Conservation (phyloP, 2,888 invertebrate genomes). For the Phaedon cochleariae region DNA sequence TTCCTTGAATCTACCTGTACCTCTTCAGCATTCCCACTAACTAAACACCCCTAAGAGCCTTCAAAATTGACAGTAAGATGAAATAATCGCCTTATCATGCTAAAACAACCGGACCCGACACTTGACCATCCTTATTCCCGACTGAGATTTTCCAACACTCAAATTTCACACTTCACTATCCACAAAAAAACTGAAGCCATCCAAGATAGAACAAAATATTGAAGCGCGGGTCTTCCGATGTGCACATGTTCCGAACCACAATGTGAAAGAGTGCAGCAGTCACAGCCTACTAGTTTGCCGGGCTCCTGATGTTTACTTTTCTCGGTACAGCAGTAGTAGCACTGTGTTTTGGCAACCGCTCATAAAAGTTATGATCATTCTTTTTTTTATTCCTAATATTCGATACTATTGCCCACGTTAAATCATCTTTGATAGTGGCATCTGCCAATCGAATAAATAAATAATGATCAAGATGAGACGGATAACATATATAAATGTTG, state of each 20-base stretch:
- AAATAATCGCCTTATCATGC: background rate
- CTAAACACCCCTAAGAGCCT: background rate
- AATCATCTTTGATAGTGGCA: too few species aligned
- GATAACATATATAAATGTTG: too few species aligned
- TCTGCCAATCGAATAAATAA: background rate
- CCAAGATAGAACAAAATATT: background rate
- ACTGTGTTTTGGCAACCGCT: conserved; percentile 8
- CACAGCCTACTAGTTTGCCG: conserved; percentile 4
- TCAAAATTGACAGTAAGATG: background rate
- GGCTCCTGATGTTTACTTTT: conserved; percentile 32
- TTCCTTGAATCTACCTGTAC: background rate
- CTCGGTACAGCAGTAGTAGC: conserved; percentile 11
- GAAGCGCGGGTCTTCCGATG: conserved; percentile 7
- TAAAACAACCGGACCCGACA: too few species aligned
- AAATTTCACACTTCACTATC: background rate
- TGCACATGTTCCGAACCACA: conserved; percentile 24
- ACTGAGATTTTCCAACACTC: too few species aligned
- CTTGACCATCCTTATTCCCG: too few species aligned
- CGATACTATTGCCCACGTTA: too few species aligned
- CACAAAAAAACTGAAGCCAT: background rate
- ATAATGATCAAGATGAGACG: background rate
- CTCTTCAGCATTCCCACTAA: background rate
- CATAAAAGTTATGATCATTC: background rate
- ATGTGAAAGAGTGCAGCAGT: conserved; percentile 30
- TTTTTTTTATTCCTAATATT: too few species aligned